Conservation (phyloP, 1,140 invertebrate genomes). For the Psilanteris sp. region DNA sequence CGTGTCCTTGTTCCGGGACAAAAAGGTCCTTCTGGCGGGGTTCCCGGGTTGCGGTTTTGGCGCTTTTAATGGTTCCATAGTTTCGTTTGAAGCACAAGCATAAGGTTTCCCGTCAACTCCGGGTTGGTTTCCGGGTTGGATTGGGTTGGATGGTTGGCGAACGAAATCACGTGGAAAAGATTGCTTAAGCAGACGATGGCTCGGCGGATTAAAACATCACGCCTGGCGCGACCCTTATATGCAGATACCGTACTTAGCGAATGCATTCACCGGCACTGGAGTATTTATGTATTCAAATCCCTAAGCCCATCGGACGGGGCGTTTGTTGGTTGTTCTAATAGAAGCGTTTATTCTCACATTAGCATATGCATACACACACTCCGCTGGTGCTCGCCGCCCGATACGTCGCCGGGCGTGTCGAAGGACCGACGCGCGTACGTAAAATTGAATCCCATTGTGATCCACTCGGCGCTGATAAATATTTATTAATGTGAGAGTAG, state of each 20-base stretch:
- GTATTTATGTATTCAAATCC: constrained; percentile 79
- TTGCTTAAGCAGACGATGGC: constrained; percentile 56
- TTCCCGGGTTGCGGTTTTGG: too few species aligned
- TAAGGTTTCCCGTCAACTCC: too few species aligned
- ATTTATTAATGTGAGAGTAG: constrained; percentile 54
- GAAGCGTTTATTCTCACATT: constrained; percentile 77
- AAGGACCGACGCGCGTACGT: constrained; percentile 46
- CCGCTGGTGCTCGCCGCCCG: constrained; percentile 35
- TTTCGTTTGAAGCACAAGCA: too few species aligned
- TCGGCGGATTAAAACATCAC: constrained; percentile 72
- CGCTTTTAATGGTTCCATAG: too few species aligned
- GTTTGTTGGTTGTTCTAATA: constrained; percentile 77
- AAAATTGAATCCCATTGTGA: constrained; percentile 59
- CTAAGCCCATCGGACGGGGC: constrained; percentile 74
- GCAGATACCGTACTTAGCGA: constrained; percentile 69
- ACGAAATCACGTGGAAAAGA: constrained; percentile 49
- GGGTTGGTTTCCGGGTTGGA: too few species aligned
- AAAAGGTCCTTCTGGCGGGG: too few species aligned
- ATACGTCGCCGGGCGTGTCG: constrained; percentile 49
- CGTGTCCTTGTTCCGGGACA: too few species aligned
- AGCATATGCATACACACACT: constrained; percentile 74
- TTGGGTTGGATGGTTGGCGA: background rate
- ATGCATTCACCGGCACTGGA: constrained; percentile 69
- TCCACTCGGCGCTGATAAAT: constrained; percentile 55
- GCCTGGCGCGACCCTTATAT: constrained; percentile 67